These are phyloP conservation scores for Suricata suricatta DNA, from an alignment of 2,113 vertebrate species.

Conservation along the genomic window DNA sequence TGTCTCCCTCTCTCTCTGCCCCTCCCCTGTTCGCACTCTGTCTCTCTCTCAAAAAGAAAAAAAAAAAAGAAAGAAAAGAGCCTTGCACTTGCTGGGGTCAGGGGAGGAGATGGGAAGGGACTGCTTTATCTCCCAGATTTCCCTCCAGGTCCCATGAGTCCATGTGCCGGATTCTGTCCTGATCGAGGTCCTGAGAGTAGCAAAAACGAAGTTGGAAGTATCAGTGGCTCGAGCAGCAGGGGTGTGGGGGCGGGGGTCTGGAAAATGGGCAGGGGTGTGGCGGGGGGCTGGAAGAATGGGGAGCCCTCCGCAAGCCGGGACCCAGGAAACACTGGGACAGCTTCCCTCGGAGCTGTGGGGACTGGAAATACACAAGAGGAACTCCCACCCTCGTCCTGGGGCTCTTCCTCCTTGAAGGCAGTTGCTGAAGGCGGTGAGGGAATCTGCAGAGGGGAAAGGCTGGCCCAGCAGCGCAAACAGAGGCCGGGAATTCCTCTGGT, in stretches of 20 bases:
- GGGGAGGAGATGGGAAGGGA: not conserved
- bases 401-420: slow-evolving; percentile 3
- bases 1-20: no score
- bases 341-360: not conserved
- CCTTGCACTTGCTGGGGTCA: not conserved
- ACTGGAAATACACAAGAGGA: not conserved
- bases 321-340: not conserved
- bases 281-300: not conserved
- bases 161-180: not conserved
- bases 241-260: not conserved
- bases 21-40: no score
- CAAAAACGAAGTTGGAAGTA: not conserved
- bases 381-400: not conserved
- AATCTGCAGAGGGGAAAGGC: not conserved
- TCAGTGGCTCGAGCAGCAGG: not conserved
- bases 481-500: not conserved
- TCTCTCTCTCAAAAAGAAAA: no score
- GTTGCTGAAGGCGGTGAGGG: not conserved
- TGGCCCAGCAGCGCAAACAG: not conserved
- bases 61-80: no score
- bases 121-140: not conserved
- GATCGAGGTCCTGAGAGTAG: not conserved
- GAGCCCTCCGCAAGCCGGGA: not conserved
- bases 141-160: not conserved
- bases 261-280: not conserved